phyloP scores from a whole-genome alignment of 2,797 vertebrate genomes.

The Geotrypetes seraphini region DNA sequence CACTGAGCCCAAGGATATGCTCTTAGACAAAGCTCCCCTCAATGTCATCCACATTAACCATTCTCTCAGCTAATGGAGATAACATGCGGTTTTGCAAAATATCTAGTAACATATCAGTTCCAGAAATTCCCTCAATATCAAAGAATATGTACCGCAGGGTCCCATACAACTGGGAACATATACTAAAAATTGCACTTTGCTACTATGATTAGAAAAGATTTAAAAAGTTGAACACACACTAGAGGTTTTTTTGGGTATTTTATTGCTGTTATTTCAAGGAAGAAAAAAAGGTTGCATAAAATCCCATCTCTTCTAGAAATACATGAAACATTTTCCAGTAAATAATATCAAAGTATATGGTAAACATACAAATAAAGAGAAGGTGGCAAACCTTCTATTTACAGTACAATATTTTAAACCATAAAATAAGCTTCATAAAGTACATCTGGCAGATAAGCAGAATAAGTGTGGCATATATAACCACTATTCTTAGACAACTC shows the following conservation, averaged over 20 bases:
- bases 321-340: conserved; percentile 87
- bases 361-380: conserved; percentile 80
- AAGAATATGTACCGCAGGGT: no score
- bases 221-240: conserved; percentile 1
- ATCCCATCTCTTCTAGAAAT: conserved; percentile 87
- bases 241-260: conserved; percentile 52
- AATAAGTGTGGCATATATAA: conserved; percentile 41
- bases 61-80: no score
- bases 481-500: conserved; percentile 49
- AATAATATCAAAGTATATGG: conserved; percentile 84
- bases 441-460: conserved; percentile 57
- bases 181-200: no score
- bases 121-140: no score
- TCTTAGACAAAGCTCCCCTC: no score
- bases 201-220: no score
- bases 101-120: no score
- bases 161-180: no score
- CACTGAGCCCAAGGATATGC: no score
- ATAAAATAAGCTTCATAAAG: conserved; percentile 63
- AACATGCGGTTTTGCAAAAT: no score
- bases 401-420: conserved; percentile 79
- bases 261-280: conserved; percentile 92
- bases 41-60: no score
- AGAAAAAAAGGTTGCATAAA: conserved; percentile 85
- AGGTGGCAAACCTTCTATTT: conserved; percentile 66